A percentile compares a stretch with the other conserved stretches of the same genome.
Evolutionary conservation across 1,140 invertebrate genomes (phyloP).

Genomic region (Trichonephila clavipes): DNA sequence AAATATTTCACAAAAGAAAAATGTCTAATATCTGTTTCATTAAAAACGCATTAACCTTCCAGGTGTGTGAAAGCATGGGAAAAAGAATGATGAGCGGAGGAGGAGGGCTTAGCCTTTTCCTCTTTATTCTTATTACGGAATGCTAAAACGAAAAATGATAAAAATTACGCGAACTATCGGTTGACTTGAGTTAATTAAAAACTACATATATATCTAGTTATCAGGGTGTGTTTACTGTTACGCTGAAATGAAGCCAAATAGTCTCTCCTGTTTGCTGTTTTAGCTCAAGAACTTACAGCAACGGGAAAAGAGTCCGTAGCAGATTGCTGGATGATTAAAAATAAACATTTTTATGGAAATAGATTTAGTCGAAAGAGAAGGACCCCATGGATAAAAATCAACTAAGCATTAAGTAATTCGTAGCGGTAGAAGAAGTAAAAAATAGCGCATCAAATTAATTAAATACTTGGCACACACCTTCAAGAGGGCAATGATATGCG

Average conservation of each 20-base stretch:
- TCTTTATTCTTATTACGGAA: neutral
- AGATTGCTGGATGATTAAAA: constrained; percentile 32
- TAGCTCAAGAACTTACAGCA: neutral
- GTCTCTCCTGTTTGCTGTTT: neutral
- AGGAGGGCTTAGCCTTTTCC: neutral
- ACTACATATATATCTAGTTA: constrained; percentile 21
- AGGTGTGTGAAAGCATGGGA: neutral
- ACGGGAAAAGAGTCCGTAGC: neutral
- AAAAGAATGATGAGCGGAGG: neutral
- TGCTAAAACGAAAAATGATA: neutral
- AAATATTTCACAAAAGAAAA: neutral
- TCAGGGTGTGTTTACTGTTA: constrained; percentile 5
- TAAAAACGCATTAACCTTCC: constrained; percentile 47
- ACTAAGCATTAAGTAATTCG: neutral
- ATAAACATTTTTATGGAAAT: neutral
- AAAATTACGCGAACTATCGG: constrained; percentile 29
- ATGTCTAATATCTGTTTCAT: constrained; percentile 35
- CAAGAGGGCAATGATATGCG: neutral
- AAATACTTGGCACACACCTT: neutral
- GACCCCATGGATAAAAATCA: neutral
- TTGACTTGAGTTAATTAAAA: constrained; percentile 37
- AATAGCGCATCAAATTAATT: neutral
- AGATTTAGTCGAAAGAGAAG: neutral
- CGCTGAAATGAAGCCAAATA: neutral
- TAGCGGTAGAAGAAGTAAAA: neutral